These are phyloP conservation scores for Leptinotarsa defecta DNA, from an alignment of 1,140 invertebrate species.

Conservation along the genomic window DNA sequence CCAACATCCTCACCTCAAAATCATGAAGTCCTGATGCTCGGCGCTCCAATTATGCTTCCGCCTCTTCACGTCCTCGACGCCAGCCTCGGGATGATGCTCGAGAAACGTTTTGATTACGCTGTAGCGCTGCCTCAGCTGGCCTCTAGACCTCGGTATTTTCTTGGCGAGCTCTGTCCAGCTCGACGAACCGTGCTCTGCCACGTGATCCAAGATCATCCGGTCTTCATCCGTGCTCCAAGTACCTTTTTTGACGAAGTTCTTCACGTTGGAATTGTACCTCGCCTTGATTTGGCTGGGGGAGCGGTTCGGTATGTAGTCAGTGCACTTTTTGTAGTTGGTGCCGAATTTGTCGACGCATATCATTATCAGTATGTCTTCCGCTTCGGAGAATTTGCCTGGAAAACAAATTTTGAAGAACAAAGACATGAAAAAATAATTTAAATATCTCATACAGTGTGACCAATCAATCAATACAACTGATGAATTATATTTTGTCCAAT, in stretches of 20 bases:
- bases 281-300: conserved; percentile 61
- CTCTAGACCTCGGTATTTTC: conserved; percentile 42
- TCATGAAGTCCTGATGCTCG: conserved; percentile 32
- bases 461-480: too few species aligned
- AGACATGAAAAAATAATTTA: too few species aligned
- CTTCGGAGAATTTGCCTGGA: conserved; percentile 63
- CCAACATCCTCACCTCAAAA: conserved; percentile 28
- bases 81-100: conserved; percentile 49
- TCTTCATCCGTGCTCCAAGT: conserved; percentile 58
- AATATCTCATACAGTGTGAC: too few species aligned
- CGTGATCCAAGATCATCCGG: conserved; percentile 56
- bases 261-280: conserved; percentile 58
- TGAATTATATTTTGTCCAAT: too few species aligned
- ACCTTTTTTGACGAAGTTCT: conserved; percentile 48
- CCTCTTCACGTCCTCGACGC: conserved; percentile 50
- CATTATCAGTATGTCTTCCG: conserved; percentile 66
- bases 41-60: conserved; percentile 30
- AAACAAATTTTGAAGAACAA: not conserved
- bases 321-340: conserved; percentile 61
- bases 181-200: conserved; percentile 51
- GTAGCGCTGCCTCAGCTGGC: conserved; percentile 49
- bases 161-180: conserved; percentile 41
- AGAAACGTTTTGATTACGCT: conserved; percentile 54
- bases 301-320: conserved; percentile 59
- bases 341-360: conserved; percentile 66